Base-by-base conservation (phyloP, 2,888 invertebrate genomes). In the Trichopoda pennipes region DNA sequence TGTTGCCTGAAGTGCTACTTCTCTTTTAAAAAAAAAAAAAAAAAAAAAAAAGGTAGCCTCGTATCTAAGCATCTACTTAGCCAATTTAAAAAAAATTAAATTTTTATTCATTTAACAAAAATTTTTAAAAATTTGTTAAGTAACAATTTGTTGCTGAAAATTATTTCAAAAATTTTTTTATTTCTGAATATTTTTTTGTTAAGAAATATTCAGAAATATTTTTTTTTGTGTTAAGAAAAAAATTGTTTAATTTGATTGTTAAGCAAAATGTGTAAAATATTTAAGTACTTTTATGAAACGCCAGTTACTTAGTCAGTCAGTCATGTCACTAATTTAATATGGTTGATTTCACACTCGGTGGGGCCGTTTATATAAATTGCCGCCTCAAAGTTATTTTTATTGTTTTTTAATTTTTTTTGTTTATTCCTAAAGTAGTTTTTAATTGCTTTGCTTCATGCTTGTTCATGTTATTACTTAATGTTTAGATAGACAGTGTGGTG, bases 291-390 rank as follows among this genome's bases (percentile, higher is more conserved):
- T n/a, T 9, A n/a, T n/a, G 38, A 38, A 10, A 2, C 12, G 38
- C 38, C 38, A 78, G 51, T 47, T 9, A 51, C 42, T 23, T 28
- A 28, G 28, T 28, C 8, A 7, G 28, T 28, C 28, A 28, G 28
- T 28, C 28, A 28, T 8, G 51, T 47, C 12, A 51, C 42, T 28
- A 47, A 17, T 66, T 64, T 66, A 66, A 75, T 78, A 35, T 75
- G 82, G 55, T 70, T 82, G 74, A 78, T 82, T 82, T 75, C 78
- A 75, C 82, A 82, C 79, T 75, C 60, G 82, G 79, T 82, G 79
- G 79, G 82, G 70, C 79, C 70, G 70, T 79, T 75, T 79, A 79
- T 68, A 42, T 55, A 19, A 61, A 53, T 70, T 72, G 35, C 58
- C 82, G 78, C 82, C 79, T 79, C 72, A 28, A 28, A 28, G 28